A percentile compares a stretch with the other conserved stretches of the same genome.
These are phyloP conservation scores for Trogon melanurus DNA, from an alignment of 2,113 vertebrate genomes.

Conservation along the genomic window DNA sequence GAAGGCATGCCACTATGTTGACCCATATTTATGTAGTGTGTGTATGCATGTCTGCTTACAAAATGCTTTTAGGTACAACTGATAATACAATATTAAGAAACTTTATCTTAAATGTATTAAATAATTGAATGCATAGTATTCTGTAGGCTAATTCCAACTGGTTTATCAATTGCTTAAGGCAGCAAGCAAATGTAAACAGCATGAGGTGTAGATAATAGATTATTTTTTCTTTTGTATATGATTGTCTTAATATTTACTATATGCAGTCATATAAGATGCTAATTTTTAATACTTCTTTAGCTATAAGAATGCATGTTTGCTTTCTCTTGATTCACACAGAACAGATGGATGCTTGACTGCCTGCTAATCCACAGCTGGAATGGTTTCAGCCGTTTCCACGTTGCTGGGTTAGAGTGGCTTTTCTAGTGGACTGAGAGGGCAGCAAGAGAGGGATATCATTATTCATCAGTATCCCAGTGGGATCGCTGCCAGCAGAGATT, in stretches of 20 bases:
- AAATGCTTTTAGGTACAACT: not conserved
- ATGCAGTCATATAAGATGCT: constrained; percentile 58
- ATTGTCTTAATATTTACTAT: constrained; percentile 40
- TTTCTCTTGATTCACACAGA: constrained; percentile 78
- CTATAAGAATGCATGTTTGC: constrained; percentile 79
- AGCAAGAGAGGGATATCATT: constrained; percentile 88
- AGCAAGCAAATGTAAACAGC: constrained; percentile 25
- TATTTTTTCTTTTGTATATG: constrained; percentile 28
- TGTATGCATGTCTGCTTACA: not conserved
- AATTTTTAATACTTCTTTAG: constrained; percentile 72
- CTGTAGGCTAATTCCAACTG: not conserved
- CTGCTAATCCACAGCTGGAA: constrained; percentile 89
- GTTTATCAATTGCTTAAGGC: constrained; percentile 7
- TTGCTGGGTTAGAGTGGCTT: constrained; percentile 87
- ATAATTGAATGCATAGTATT: not conserved
- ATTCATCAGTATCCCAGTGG: constrained; percentile 89
- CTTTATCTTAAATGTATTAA: not conserved
- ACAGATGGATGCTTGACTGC: constrained; percentile 89
- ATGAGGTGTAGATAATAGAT: not conserved
- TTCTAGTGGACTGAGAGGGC: constrained; percentile 89
- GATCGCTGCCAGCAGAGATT: constrained; percentile 88
- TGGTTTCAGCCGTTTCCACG: constrained; percentile 84
- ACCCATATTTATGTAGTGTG: not conserved
- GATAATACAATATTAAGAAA: not conserved
- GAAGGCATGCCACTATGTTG: not conserved